These are phyloP conservation scores for Columbina picui DNA, from an alignment of 2,113 vertebrate species.

Conservation along the genomic window DNA sequence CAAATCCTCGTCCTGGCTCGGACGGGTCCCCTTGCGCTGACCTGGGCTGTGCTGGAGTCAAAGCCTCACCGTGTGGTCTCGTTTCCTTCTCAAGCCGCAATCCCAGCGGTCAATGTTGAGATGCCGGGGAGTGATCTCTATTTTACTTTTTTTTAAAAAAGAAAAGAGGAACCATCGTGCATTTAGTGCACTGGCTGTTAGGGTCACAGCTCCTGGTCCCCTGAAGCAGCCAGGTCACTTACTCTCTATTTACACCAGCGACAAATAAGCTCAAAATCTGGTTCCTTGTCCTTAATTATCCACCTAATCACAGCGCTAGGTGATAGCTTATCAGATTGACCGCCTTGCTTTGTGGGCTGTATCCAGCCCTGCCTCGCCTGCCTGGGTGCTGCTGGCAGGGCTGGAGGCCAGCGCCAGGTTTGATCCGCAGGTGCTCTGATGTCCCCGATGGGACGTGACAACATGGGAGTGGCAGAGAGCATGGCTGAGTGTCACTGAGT, in stretches of 20 bases:
- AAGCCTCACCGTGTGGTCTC: background rate
- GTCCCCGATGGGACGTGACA: background rate
- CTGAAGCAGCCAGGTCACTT: background rate
- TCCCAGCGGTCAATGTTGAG: background rate
- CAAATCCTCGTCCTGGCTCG: rapidly evolving
- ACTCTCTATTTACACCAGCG: background rate
- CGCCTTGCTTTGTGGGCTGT: rapidly evolving
- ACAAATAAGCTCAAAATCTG: background rate
- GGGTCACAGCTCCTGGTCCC: background rate
- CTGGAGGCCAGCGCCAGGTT: rapidly evolving
- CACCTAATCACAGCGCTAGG: background rate
- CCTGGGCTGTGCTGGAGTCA: background rate
- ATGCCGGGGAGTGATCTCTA: background rate
- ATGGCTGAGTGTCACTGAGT: background rate
- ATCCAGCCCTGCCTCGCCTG: background rate
- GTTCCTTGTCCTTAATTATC: background rate
- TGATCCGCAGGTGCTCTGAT: rapidly evolving
- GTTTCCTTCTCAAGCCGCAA: background rate
- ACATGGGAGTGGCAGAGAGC: rapidly evolving
- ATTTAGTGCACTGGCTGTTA: rapidly evolving
- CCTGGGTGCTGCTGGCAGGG: rapidly evolving
- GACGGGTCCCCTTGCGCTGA: background rate
- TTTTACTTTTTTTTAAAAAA: background rate
- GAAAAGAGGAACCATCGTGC: rapidly evolving
- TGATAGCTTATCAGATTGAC: background rate